Percentiles rank a stretch among this genome's conserved stretches.
Evolutionary conservation across 2,888 invertebrate genomes (phyloP).

Genomic region (Drepanosiphum platanoidis): DNA sequence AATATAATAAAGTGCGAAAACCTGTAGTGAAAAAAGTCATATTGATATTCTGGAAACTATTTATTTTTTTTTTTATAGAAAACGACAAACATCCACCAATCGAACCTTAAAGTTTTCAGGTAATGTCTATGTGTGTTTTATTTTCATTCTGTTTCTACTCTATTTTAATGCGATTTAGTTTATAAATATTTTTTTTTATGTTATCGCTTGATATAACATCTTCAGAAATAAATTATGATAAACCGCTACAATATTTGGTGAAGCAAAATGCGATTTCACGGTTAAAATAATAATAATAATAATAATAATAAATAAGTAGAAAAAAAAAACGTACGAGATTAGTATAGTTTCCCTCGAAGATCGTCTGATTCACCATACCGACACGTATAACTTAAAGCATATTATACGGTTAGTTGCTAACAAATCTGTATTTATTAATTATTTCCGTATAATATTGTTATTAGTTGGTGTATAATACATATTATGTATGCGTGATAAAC

Average conservation of each 20-base stretch:
- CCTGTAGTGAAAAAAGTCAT: no score
- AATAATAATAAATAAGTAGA: not conserved
- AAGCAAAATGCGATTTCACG: slow-evolving; percentile 38
- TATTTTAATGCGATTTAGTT: no score
- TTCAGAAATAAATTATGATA: not conserved
- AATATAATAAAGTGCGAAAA: no score
- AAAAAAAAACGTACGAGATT: slow-evolving; percentile 20
- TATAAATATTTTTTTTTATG: not conserved
- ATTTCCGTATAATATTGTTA: not conserved
- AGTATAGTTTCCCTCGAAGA: not conserved
- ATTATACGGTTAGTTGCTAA: slow-evolving; percentile 35
- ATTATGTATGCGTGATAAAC: not conserved
- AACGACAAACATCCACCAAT: no score
- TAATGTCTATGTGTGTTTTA: not conserved
- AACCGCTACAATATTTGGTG: slow-evolving; percentile 36
- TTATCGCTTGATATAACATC: not conserved
- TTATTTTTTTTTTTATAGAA: no score
- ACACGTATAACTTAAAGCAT: slow-evolving; percentile 21
- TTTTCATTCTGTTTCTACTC: not conserved
- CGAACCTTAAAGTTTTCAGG: no score
- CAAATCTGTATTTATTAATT: slow-evolving; percentile 20
- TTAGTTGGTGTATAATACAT: not conserved
- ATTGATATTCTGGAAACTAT: no score
- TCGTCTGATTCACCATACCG: slow-evolving; percentile 15
- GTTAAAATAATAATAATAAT: slow-evolving; percentile 21